Percentiles rank a stretch among this genome's conserved stretches.
Conservation (phyloP, 2,888 invertebrate genomes). For the Nysson spinosus region DNA sequence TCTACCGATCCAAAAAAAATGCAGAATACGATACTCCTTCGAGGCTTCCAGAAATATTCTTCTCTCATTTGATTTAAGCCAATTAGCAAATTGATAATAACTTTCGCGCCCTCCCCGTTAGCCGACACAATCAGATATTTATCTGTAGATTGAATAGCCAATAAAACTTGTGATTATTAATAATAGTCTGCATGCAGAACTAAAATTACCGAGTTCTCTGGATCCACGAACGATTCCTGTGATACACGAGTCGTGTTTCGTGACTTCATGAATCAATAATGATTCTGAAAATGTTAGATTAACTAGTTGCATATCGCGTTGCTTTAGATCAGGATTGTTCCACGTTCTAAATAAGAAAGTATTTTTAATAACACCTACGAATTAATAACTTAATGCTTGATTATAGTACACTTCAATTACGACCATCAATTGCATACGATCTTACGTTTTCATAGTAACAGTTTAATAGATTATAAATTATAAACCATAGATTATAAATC, state of each 20-base stretch:
- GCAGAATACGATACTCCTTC: constrained; percentile 70
- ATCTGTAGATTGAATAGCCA: constrained; percentile 57
- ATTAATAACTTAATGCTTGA: neutral
- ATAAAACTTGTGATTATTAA: neutral
- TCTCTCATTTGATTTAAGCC: constrained; percentile 58
- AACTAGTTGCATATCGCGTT: constrained; percentile 6
- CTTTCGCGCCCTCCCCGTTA: constrained; percentile 61
- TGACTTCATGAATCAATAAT: constrained; percentile 42
- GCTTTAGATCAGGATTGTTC: constrained; percentile 4
- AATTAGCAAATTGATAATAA: constrained; percentile 64
- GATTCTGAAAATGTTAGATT: constrained; percentile 45
- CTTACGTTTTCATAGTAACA: no score
- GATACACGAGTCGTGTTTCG: constrained; percentile 44
- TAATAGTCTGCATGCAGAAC: neutral
- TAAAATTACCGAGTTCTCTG: constrained; percentile 58
- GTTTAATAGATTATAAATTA: no score
- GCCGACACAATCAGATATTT: constrained; percentile 70
- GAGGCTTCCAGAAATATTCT: constrained; percentile 65
- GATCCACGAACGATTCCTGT: constrained; percentile 51
- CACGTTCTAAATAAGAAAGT: constrained; percentile 17
- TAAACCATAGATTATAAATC: no score
- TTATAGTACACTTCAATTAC: no score
- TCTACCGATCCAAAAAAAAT: constrained; percentile 62
- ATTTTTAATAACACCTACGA: neutral
- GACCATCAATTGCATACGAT: no score